Evolutionary conservation across 2,888 invertebrate genomes (phyloP), one percentile per base, ranked within the genome.

Genomic region (Patella caerulea): DNA sequence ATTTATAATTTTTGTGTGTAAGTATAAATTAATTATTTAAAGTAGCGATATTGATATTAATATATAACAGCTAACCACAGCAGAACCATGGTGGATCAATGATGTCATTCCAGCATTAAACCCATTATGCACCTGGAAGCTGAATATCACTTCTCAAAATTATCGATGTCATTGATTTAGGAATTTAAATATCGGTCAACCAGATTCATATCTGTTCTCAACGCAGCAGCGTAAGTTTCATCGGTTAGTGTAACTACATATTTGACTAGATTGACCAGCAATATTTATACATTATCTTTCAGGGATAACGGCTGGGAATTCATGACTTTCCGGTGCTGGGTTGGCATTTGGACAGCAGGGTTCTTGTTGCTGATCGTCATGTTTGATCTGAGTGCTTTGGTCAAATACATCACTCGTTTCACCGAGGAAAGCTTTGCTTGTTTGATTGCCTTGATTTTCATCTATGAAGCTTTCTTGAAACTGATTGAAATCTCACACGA

Each of bases 371-470:
- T 96, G 74, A 93, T 99, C 85, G 97, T 98, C 55, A 98, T 97
- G 2, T 94, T 98, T 65, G 99, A 99, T 92, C 97, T 98, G 11
- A 97, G 97, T 91, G 97, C 98, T 71, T 93, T 98, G 77, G 98
- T 99, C 34, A 97, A 98, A 91, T 98, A 98, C 91, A 99, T 99
- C 86, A 99, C 99, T 15, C 94, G 98, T 83, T 99, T 99, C 92
- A 99, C 99, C 0, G 98, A 99, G 92, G 98, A 99, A 92, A 98
- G 98, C 92, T 99, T 99, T 90, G 98, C 99, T 19, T 97, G 97
- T 2, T 93, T 99, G 45, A 99, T 99, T 90, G 98, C 98, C 56
- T 96, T 99, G 89, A 99, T 99, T 90, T 99, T 99, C 92, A 98
- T 99, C 92, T 96, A 96, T 91, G 98, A 99, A 94, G 98, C 99